A percentile compares a stretch with the other conserved stretches of the same genome.
These are phyloP conservation scores for Drosophila differens DNA, from an alignment of 2,888 invertebrate genomes.

Conservation along the genomic window DNA sequence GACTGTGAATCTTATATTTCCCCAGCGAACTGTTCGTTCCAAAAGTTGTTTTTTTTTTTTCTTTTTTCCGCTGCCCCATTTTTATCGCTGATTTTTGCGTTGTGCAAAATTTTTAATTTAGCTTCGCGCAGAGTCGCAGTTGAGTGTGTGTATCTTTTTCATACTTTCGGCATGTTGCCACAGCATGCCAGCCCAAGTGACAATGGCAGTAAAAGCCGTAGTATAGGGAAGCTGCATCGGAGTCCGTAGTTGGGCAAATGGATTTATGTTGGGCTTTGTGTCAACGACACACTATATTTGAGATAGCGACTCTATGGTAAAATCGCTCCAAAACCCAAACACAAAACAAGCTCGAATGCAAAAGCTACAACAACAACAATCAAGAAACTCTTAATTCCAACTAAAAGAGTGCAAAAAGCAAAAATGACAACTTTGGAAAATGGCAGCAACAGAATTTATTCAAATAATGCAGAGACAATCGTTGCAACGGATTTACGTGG, in stretches of 20 bases:
- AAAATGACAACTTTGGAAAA: conserved; percentile 10
- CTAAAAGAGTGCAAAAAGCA: conserved; percentile 7
- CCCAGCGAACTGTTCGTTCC: conserved; percentile 40
- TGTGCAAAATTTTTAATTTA: conserved; percentile 64
- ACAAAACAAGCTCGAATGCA: conserved; percentile 9
- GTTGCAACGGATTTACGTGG: not conserved
- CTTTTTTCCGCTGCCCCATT: conserved; percentile 16
- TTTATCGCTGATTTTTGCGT: conserved; percentile 51
- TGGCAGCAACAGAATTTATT: conserved; percentile 22
- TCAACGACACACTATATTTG: conserved; percentile 40
- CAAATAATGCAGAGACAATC: conserved; percentile 27
- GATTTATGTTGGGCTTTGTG: conserved; percentile 55
- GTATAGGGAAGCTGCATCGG: conserved; percentile 6
- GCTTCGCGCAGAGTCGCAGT: conserved; percentile 6
- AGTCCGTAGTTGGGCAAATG: conserved; percentile 28
- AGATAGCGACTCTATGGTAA: conserved; percentile 20
- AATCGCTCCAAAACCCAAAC: conserved; percentile 11
- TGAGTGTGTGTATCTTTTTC: conserved; percentile 31
- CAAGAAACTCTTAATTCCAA: not conserved
- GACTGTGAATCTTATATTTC: conserved; percentile 75
- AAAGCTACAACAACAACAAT: conserved; percentile 4
- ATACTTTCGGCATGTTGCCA: conserved; percentile 26
- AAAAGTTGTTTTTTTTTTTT: conserved; percentile 2
- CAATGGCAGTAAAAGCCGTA: conserved; percentile 42
- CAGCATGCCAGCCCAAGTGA: conserved; percentile 32